phyloP scores from a whole-genome alignment of 2,113 vertebrate genomes.

The Oryctolagus cuniculus region DNA sequence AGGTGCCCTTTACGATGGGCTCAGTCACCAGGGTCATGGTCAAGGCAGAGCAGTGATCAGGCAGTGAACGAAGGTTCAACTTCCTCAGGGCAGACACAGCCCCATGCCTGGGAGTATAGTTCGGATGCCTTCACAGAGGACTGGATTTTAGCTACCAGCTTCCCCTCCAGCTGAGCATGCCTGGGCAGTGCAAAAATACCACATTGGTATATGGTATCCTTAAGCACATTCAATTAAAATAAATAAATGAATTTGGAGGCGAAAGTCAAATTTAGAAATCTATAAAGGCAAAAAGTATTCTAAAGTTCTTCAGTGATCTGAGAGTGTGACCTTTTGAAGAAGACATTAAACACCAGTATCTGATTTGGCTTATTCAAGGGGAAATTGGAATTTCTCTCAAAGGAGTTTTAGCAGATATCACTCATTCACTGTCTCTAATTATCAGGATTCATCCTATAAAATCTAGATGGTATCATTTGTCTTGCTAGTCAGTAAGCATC shows the following conservation, averaged over 20 bases:
- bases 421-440: neutral
- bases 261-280: conserved; percentile 51
- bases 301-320: neutral
- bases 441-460: neutral
- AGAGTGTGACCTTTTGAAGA: neutral
- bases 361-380: conserved; percentile 1
- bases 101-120: neutral
- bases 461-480: neutral
- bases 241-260: neutral
- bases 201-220: neutral
- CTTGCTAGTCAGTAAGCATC: neutral
- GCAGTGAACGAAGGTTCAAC: neutral
- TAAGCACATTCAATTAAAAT: conserved; percentile 39
- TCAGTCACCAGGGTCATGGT: neutral
- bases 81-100: neutral
- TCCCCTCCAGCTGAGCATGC: neutral
- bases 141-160: neutral
- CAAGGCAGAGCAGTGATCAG: neutral
- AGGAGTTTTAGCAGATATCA: neutral
- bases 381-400: conserved; percentile 37
- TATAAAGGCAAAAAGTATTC: neutral
- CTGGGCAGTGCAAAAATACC: neutral
- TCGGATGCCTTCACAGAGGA: neutral
- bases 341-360: neutral
- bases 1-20: neutral